These are phyloP conservation scores for Acanthis flammea DNA, from an alignment of 2,797 vertebrate genomes.

Conservation along the genomic window DNA sequence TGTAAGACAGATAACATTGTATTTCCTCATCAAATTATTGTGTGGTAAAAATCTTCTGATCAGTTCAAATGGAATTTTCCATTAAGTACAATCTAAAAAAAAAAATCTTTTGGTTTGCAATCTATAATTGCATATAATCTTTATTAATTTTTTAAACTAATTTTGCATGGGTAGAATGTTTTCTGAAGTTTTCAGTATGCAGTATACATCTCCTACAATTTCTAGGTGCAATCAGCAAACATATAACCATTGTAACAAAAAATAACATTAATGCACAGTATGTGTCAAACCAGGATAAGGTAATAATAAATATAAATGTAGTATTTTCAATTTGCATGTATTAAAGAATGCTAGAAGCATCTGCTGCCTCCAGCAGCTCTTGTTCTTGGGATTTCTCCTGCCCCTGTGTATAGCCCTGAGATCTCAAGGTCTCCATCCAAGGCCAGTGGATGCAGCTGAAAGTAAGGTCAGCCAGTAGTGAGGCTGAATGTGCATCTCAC, in stretches of 20 bases:
- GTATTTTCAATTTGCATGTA: neutral
- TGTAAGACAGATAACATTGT: neutral
- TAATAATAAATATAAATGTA: neutral
- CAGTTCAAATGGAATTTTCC: neutral
- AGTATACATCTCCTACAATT: neutral
- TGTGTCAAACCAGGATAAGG: neutral
- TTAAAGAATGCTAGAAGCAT: neutral
- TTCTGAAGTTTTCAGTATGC: neutral
- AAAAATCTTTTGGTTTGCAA: neutral
- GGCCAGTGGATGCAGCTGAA: neutral
- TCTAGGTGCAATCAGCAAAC: neutral
- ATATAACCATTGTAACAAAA: neutral
- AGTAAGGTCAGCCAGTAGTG: neutral
- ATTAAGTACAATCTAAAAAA: neutral
- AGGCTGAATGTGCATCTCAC: neutral
- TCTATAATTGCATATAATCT: neutral
- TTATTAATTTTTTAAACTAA: neutral
- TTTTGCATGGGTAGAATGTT: neutral
- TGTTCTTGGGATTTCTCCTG: neutral
- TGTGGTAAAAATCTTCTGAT: neutral
- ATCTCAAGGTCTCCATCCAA: fast-evolving
- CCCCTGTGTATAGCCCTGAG: neutral
- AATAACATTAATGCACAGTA: neutral
- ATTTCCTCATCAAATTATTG: neutral
- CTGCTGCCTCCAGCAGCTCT: neutral